Evolutionary conservation across 2,797 vertebrate genomes (phyloP).

Genomic region (Telmatherina bonti): DNA sequence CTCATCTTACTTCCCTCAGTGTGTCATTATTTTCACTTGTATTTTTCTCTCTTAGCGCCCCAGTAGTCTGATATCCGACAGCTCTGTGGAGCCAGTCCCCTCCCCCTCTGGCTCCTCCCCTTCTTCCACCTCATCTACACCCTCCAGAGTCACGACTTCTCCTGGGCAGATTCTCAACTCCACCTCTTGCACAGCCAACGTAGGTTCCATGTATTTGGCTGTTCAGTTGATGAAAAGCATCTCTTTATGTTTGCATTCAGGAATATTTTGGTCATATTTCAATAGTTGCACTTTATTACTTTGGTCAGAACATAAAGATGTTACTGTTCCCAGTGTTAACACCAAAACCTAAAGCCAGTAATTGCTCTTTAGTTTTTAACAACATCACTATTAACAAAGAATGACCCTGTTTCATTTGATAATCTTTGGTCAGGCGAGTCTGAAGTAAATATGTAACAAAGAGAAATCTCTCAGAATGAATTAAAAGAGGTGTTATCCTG

Average conservation of each 20-base stretch:
- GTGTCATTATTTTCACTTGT: conserved; percentile 2
- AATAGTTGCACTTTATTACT: not conserved
- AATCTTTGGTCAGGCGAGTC: conserved; percentile 4
- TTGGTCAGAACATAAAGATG: not conserved
- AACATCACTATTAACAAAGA: not conserved
- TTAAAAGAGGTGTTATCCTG: conserved; percentile 1
- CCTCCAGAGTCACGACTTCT: conserved; percentile 71
- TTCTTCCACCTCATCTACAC: conserved; percentile 70
- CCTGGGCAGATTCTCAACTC: conserved; percentile 66
- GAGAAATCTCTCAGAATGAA: conserved; percentile 34
- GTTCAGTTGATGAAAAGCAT: conserved; percentile 1
- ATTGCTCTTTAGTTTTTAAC: not conserved
- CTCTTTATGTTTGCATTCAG: not conserved
- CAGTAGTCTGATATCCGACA: conserved; percentile 84
- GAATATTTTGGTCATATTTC: not conserved
- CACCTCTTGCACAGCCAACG: conserved; percentile 75
- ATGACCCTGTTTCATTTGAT: conserved; percentile 16
- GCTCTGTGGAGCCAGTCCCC: conserved; percentile 84
- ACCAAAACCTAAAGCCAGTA: not conserved
- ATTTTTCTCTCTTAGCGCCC: conserved; percentile 73
- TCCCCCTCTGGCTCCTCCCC: conserved; percentile 79
- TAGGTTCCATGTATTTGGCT: conserved; percentile 32
- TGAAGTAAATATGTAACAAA: conserved; percentile 16
- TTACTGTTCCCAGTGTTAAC: not conserved
- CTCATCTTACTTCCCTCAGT: conserved; percentile 3